Evolutionary conservation across 2,888 invertebrate species (phyloP).

Genomic region (Hypercompe scribonia): DNA sequence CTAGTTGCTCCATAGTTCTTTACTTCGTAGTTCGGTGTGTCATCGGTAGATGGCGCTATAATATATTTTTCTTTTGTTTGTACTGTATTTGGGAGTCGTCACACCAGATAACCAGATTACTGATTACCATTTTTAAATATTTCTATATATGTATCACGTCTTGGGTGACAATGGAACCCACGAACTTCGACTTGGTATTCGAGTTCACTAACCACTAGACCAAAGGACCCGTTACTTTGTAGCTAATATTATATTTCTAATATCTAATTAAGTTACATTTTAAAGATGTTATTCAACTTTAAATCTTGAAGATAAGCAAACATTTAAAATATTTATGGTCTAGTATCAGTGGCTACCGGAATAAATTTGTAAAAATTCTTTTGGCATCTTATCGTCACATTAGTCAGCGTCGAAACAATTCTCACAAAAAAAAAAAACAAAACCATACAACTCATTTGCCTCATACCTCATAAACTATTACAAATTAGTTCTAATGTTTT

Average conservation of each 20-base stretch:
- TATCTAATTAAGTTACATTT: neutral
- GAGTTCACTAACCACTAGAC: too few relatives aligned
- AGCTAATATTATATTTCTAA: neutral
- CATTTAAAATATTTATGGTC: neutral
- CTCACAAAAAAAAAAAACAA: constrained; percentile 28
- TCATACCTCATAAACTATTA: constrained; percentile 22
- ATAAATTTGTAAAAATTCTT: constrained; percentile 26
- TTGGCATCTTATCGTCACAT: constrained; percentile 23
- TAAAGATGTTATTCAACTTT: constrained; percentile 1
- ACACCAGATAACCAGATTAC: too few relatives aligned
- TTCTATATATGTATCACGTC: too few relatives aligned
- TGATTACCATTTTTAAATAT: too few relatives aligned
- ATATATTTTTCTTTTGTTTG: too few relatives aligned
- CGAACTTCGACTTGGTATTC: too few relatives aligned
- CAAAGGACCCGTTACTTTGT: too few relatives aligned
- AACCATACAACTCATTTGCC: constrained; percentile 28
- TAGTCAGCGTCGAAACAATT: constrained; percentile 24
- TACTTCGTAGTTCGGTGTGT: too few relatives aligned
- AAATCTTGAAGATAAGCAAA: neutral
- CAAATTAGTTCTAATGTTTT: constrained; percentile 27
- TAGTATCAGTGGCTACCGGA: constrained; percentile 17
- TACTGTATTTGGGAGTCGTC: too few relatives aligned
- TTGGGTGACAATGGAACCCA: too few relatives aligned
- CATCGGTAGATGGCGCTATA: too few relatives aligned
- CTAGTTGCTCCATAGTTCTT: too few relatives aligned